Evolutionary conservation across 2,797 vertebrate species (phyloP).

Genomic region (Leuciscus waleckii): DNA sequence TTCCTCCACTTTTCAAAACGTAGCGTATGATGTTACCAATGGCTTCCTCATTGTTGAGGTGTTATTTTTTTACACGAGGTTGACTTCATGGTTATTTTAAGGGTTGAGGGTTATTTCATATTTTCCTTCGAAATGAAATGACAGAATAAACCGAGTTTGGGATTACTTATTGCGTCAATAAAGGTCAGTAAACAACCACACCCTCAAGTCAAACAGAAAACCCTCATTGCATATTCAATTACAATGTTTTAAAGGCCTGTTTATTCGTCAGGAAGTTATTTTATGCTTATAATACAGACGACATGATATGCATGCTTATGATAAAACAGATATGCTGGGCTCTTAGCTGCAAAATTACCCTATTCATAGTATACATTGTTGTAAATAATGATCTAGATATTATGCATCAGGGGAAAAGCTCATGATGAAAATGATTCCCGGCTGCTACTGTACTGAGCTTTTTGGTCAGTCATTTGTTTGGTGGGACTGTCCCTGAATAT

Average conservation of each 20-base stretch:
- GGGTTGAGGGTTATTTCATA: background rate
- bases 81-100: slow-evolving; percentile 6
- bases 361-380: background rate
- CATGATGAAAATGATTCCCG: slow-evolving; percentile 43
- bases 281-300: background rate
- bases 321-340: background rate
- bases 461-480: slow-evolving; percentile 8
- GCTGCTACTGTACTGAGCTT: slow-evolving; percentile 13
- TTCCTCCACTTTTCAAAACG: background rate
- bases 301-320: background rate
- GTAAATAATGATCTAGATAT: background rate
- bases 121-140: slow-evolving; percentile 1
- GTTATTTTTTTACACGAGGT: background rate
- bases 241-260: background rate
- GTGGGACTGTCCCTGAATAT: background rate
- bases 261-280: background rate
- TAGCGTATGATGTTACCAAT: background rate
- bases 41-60: background rate
- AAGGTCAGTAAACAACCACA: slow-evolving; percentile 46
- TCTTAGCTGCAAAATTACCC: background rate
- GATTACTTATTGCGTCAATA: background rate
- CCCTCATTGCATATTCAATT: background rate
- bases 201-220: slow-evolving; percentile 39
- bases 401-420: slow-evolving; percentile 16
- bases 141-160: background rate